Percentiles rank a stretch among this genome's conserved stretches.
Evolutionary conservation across 2,113 vertebrate species (phyloP).

Genomic region (Xenus cinereus): DNA sequence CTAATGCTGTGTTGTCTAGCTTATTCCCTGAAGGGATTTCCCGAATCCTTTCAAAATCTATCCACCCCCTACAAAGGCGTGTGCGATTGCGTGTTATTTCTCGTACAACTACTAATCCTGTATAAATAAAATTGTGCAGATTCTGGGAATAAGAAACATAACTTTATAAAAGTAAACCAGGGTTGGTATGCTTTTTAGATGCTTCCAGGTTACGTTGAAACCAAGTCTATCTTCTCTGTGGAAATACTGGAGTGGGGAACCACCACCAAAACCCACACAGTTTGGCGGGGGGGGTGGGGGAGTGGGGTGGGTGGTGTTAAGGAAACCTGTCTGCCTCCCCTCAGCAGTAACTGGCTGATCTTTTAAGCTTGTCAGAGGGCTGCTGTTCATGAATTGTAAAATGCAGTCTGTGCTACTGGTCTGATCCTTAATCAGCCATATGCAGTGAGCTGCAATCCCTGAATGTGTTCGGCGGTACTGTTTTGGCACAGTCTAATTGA

Average conservation of each 20-base stretch:
- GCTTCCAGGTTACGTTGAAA: background rate
- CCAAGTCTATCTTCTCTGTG: background rate
- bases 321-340: background rate
- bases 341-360: background rate
- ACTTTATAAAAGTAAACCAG: background rate
- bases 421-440: background rate
- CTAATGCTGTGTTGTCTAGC: background rate
- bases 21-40: background rate
- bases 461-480: background rate
- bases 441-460: background rate
- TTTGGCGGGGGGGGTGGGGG: fast-evolving
- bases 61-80: background rate
- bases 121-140: background rate
- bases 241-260: background rate
- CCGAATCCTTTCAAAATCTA: background rate
- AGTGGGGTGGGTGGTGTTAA: background rate
- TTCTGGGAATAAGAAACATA: background rate
- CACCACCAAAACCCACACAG: background rate
- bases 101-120: background rate
- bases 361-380: background rate
- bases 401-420: background rate
- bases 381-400: background rate
- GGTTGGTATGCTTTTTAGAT: background rate
- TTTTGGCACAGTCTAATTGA: background rate
- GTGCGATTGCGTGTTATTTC: background rate